Evolutionary conservation across 2,888 invertebrate genomes (phyloP).

Genomic region (Notocelia uddmanniana): DNA sequence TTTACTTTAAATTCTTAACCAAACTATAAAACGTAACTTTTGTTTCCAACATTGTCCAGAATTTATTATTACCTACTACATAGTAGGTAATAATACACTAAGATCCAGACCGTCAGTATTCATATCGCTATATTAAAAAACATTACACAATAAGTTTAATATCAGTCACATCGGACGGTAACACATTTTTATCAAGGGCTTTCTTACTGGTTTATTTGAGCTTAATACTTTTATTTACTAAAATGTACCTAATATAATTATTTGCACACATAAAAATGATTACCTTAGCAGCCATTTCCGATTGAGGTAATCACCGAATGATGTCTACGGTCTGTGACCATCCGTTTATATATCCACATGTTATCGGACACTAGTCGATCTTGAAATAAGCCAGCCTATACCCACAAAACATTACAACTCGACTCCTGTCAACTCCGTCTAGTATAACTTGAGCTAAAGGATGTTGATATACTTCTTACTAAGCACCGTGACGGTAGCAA

Average conservation of each 20-base stretch:
- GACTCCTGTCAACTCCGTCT: background rate
- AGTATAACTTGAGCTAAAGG: background rate
- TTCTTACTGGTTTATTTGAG: too few species aligned
- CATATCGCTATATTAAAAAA: background rate
- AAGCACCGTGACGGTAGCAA: too few species aligned
- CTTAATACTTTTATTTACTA: too few species aligned
- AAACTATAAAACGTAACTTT: background rate
- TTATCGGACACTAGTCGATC: slow-evolving; percentile 57
- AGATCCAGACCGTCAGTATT: background rate
- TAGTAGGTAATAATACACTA: too few species aligned
- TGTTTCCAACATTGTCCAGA: background rate
- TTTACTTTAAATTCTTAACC: background rate
- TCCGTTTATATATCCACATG: slow-evolving; percentile 61
- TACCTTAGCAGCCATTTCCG: slow-evolving; percentile 75
- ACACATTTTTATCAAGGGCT: too few species aligned
- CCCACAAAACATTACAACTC: background rate
- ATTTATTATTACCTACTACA: background rate
- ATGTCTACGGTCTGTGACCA: slow-evolving; percentile 51
- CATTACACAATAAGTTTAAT: background rate
- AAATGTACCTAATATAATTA: too few species aligned
- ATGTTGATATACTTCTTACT: background rate
- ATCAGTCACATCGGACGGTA: too few species aligned
- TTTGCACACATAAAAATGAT: too few species aligned
- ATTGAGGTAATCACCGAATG: slow-evolving; percentile 66
- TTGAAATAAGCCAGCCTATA: slow-evolving; percentile 58